A percentile compares a stretch with the other conserved stretches of the same genome.
Conservation (phyloP, 2,113 vertebrate genomes). For the Gorilla gorilla region DNA sequence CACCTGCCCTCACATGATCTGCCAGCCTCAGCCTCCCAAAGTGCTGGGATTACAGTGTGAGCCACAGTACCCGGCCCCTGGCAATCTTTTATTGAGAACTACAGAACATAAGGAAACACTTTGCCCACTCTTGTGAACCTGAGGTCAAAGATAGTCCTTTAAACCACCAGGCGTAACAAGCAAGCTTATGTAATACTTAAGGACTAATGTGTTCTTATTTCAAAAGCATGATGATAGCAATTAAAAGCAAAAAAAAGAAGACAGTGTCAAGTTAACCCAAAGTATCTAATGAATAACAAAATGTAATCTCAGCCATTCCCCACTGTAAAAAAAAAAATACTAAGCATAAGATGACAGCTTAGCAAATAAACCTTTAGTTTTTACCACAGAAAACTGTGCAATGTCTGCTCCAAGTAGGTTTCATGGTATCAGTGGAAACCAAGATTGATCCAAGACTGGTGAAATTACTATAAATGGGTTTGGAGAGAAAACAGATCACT, state of each 20-base stretch:
- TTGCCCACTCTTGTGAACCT: neutral
- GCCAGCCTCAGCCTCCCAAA: no score
- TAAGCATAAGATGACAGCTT: neutral
- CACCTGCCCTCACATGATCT: no score
- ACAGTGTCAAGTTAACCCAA: neutral
- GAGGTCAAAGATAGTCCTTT: neutral
- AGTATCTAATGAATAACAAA: neutral
- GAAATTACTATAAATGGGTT: neutral
- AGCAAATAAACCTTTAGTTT: neutral
- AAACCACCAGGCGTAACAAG: neutral
- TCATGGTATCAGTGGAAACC: neutral
- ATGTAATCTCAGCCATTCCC: neutral
- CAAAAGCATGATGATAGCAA: neutral
- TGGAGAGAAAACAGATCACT: neutral
- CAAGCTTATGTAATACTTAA: neutral
- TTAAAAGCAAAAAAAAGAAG: neutral
- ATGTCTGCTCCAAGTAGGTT: neutral
- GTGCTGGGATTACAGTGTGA: no score
- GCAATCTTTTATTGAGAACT: neutral
- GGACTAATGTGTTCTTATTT: neutral
- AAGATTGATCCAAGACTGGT: neutral
- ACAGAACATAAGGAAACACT: neutral
- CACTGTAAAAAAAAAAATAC: neutral
- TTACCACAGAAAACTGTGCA: neutral
- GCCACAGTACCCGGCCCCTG: no score